Percentiles rank a stretch among this genome's conserved stretches.
Conservation (phyloP, 2,113 vertebrate genomes). For the Apeltes quadracus region DNA sequence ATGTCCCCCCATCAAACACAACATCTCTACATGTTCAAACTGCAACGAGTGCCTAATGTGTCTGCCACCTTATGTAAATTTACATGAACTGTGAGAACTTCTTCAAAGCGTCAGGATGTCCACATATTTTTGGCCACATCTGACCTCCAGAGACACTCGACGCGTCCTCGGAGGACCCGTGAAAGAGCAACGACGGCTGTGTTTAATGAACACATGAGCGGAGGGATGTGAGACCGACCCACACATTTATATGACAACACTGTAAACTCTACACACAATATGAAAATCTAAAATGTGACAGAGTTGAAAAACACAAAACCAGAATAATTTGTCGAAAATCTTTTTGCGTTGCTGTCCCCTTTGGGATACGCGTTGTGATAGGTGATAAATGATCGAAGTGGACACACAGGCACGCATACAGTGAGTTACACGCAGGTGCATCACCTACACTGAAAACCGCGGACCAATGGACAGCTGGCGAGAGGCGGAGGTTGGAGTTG, state of each 20-base stretch:
- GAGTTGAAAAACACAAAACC: conserved; percentile 24
- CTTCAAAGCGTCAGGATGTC: neutral
- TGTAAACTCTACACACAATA: neutral
- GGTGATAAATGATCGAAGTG: neutral
- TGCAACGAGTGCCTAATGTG: neutral
- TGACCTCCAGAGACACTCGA: neutral
- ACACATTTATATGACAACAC: conserved; percentile 9
- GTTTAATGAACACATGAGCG: neutral
- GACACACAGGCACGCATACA: neutral
- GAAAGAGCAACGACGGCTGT: neutral
- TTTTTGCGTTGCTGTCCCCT: neutral
- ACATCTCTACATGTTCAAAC: neutral
- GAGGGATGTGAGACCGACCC: conserved; percentile 19
- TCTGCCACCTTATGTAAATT: neutral
- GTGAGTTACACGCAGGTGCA: conserved; percentile 15
- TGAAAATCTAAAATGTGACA: conserved; percentile 15
- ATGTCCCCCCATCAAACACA: neutral
- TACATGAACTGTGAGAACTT: neutral
- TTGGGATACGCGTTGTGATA: neutral
- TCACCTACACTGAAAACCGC: neutral
- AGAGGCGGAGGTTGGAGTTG: conserved; percentile 21
- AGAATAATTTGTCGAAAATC: conserved; percentile 3
- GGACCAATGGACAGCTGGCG: neutral
- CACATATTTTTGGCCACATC: conserved; percentile 4
- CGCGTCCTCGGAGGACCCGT: neutral